Percentiles rank a stretch among this genome's conserved stretches.
These are phyloP conservation scores for Dynastes tityus DNA, from an alignment of 2,888 invertebrate genomes.

Conservation along the genomic window DNA sequence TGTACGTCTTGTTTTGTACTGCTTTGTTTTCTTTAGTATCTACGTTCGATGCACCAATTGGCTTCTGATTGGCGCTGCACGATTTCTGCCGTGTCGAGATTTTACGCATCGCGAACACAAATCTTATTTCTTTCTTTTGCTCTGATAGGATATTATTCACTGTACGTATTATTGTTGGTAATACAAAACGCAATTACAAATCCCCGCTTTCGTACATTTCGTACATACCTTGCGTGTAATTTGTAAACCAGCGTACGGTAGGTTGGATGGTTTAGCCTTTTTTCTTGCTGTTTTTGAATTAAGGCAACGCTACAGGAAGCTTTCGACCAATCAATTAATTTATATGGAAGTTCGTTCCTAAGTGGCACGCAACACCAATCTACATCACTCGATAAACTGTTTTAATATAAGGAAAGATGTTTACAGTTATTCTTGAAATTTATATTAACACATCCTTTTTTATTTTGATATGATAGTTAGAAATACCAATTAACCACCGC, in stretches of 20 bases:
- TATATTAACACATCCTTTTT: too few relatives aligned
- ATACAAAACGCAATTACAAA: conserved; percentile 35
- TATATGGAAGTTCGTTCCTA: neutral
- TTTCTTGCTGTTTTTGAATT: neutral
- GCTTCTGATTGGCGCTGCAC: conserved; percentile 39
- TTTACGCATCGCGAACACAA: conserved; percentile 36
- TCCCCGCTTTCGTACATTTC: conserved; percentile 25
- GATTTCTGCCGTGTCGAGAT: conserved; percentile 32
- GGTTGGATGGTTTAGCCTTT: neutral
- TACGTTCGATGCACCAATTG: conserved; percentile 42
- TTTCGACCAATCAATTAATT: conserved; percentile 19
- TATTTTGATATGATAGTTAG: too few relatives aligned
- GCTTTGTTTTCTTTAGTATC: conserved; percentile 38
- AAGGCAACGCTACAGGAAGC: neutral
- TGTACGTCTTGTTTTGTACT: conserved; percentile 23
- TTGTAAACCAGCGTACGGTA: neutral
- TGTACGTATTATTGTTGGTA: conserved; percentile 34
- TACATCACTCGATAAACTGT: too few relatives aligned
- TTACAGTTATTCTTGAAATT: too few relatives aligned
- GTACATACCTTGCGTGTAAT: neutral
- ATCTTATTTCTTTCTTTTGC: conserved; percentile 23
- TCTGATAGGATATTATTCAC: conserved; percentile 31
- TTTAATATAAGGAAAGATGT: too few relatives aligned
- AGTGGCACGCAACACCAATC: neutral
- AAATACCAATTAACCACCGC: too few relatives aligned